Percentiles rank a stretch among this genome's conserved stretches.
phyloP scores from a whole-genome alignment of 1,140 invertebrate species.

The Dysdera silvatica region DNA sequence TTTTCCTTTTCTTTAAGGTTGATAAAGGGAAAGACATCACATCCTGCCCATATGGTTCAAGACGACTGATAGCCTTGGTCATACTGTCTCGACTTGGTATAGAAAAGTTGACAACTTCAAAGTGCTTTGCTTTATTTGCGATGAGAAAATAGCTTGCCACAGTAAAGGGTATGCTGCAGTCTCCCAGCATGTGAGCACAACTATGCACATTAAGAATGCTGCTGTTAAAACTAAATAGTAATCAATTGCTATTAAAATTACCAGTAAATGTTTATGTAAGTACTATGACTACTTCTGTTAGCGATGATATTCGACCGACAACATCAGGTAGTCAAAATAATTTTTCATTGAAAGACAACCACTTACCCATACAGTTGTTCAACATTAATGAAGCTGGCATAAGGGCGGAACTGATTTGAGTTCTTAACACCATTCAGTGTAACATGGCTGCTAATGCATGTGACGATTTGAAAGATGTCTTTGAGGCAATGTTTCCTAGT shows the following conservation, averaged over 20 bases:
- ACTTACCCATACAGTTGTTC: no score
- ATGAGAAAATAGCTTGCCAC: background rate
- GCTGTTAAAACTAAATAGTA: no score
- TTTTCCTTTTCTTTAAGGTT: no score
- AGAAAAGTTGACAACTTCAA: background rate
- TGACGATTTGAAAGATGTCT: background rate
- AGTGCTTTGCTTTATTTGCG: background rate
- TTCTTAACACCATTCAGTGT: background rate
- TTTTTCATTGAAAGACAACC: no score
- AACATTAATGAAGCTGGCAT: background rate
- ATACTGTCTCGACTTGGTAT: background rate
- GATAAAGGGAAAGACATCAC: no score
- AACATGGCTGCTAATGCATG: background rate
- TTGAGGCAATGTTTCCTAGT: slow-evolving; percentile 8
- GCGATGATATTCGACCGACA: no score
- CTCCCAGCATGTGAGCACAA: background rate
- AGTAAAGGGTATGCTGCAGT: background rate
- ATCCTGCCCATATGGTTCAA: background rate
- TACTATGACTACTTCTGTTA: no score
- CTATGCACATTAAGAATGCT: background rate
- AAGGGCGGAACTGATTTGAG: background rate
- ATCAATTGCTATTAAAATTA: no score
- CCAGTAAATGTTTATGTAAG: no score
- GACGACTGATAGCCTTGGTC: background rate
- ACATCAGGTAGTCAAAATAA: no score